Evolutionary conservation across 2,888 invertebrate species (phyloP), one percentile per base, ranked within the genome.

Genomic region (Meiosimyza platycephala): DNA sequence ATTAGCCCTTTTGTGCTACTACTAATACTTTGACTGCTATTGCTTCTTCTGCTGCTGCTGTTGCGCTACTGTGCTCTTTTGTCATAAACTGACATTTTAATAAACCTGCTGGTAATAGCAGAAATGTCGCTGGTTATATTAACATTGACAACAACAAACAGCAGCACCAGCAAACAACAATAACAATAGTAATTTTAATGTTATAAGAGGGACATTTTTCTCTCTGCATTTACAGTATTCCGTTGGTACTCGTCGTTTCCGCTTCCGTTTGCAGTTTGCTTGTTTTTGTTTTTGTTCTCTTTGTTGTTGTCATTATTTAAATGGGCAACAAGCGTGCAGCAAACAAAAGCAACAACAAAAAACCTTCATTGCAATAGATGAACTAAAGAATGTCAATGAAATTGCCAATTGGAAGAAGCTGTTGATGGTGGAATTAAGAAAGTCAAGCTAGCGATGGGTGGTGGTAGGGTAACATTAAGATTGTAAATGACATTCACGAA

Each of bases 1-100:
- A 63, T 63, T 63, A 47, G 63, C 63, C 63, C 48, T 15, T 63
- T 63, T 63, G 48, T 48, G 18, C 63, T 40, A 28, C 12, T 63
- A 16, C 63, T 40, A 40, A 6, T 18, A 13, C 47, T 40, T 1
- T 9, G 6, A 40, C 9, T 40, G 40, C 40, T 40, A 9, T 9
- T 6, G 40, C 6, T 40, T 0, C 40, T 40, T 9, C 40, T 9
- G 40, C 11, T 63, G n/a, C 63, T 40, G 9, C 40, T 48, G 18
- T 18, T 40, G 40, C 40, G 40, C 40, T 40, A 5, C 40, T 40
- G 40, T 6, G 9, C 40, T 40, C 40, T 40, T 40, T 40, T 40
- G 48, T 47, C 63, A 63, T 63, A 63, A 63, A 40, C 63, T 63
- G 63, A 47, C 63, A 47, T 40, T 63, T 63, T 63, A 63, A 63